These are phyloP conservation scores for Zosterops japonicus DNA, from an alignment of 2,113 vertebrate species.

Conservation along the genomic window DNA sequence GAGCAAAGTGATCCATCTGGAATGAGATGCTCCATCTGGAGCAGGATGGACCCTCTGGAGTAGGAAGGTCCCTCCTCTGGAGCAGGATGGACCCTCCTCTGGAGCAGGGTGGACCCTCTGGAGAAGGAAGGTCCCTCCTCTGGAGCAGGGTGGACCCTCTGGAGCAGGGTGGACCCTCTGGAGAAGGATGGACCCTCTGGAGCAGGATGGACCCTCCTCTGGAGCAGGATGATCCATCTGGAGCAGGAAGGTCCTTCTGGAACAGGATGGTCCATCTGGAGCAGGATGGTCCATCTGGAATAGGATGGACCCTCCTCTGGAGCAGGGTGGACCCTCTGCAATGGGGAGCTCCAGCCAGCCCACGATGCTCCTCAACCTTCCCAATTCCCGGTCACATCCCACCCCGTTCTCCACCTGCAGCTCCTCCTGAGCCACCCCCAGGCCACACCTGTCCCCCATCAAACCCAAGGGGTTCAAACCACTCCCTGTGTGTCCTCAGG, in stretches of 20 bases:
- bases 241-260: not conserved
- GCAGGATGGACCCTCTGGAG: too few relatives aligned
- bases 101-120: not conserved
- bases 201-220: not conserved
- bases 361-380: not conserved
- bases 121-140: fast-evolving
- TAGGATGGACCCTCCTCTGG: fast-evolving
- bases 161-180: too few relatives aligned
- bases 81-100: too few relatives aligned
- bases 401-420: fast-evolving
- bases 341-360: not conserved
- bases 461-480: not conserved
- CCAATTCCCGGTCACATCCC: fast-evolving
- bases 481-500: not conserved
- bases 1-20: not conserved
- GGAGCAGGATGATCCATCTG: too few relatives aligned
- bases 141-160: too few relatives aligned
- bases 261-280: too few relatives aligned
- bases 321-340: not conserved
- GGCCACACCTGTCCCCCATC: not conserved
- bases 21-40: not conserved
- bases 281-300: too few relatives aligned
- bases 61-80: too few relatives aligned
- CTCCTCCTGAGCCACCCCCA: not conserved
- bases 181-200: too few relatives aligned